phyloP scores from a whole-genome alignment of 2,113 vertebrate species.

The Colaptes auratus region DNA sequence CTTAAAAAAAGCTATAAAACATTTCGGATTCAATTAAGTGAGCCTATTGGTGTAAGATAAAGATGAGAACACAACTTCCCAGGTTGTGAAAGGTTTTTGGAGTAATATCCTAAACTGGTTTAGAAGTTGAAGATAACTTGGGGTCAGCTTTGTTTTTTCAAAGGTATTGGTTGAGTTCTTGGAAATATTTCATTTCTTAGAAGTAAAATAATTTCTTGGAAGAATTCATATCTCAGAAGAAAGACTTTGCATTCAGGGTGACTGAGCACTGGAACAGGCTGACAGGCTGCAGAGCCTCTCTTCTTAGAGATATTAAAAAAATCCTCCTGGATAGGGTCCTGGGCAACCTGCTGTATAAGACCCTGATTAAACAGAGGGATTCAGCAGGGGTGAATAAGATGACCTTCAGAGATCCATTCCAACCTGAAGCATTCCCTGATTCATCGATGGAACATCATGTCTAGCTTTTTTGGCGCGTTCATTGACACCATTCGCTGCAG shows the following conservation, averaged over 20 bases:
- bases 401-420: background rate
- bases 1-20: background rate
- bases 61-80: background rate
- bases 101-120: background rate
- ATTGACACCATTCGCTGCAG: accelerated
- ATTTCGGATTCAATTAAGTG: background rate
- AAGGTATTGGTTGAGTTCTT: background rate
- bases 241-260: background rate
- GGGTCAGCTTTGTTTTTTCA: background rate
- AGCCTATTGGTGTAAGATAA: background rate
- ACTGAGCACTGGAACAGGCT: background rate
- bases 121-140: background rate
- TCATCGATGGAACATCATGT: background rate
- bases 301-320: background rate
- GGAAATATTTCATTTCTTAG: background rate
- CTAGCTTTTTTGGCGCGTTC: background rate
- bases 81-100: background rate
- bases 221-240: background rate
- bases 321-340: background rate
- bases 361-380: background rate
- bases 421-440: background rate
- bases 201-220: background rate
- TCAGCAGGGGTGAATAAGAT: background rate
- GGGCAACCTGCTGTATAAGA: background rate
- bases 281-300: background rate